phyloP scores from a whole-genome alignment of 2,113 vertebrate species.

The Ciconia stormi region DNA sequence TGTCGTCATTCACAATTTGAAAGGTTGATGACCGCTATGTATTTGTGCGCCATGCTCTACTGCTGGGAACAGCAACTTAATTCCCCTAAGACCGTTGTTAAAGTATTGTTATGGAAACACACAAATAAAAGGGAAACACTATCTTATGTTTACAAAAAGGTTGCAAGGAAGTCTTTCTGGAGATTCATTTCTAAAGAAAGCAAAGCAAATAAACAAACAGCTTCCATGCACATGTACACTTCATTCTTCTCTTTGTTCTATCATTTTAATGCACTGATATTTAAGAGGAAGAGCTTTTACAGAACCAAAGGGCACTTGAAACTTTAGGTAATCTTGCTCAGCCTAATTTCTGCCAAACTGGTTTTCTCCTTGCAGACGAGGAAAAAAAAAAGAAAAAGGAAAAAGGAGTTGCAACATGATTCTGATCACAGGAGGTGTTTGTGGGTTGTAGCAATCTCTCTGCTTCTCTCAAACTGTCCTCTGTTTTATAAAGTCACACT shows the following conservation, averaged over 20 bases:
- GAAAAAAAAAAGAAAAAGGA: too few species aligned
- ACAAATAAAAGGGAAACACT: background rate
- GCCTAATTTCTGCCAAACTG: background rate
- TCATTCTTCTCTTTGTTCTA: background rate
- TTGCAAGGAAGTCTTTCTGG: background rate
- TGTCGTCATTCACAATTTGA: background rate
- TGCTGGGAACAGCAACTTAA: background rate
- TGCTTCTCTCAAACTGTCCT: background rate
- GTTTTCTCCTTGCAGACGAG: background rate
- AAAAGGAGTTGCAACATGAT: background rate
- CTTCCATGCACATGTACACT: rapidly evolving
- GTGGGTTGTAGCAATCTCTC: background rate
- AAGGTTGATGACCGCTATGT: background rate
- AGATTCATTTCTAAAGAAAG: background rate
- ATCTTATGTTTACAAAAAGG: background rate
- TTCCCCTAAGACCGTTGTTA: background rate
- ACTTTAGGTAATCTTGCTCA: background rate
- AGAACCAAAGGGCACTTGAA: background rate
- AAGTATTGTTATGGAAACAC: background rate
- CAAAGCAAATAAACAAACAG: background rate
- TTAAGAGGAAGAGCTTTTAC: background rate
- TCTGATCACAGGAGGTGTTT: background rate
- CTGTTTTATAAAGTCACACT: background rate
- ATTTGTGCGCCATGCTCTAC: background rate
- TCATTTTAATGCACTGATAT: background rate